Evolutionary conservation across 2,797 vertebrate species (phyloP), one percentile per base, ranked within the genome.

Genomic region (Onychomys arenicola): DNA sequence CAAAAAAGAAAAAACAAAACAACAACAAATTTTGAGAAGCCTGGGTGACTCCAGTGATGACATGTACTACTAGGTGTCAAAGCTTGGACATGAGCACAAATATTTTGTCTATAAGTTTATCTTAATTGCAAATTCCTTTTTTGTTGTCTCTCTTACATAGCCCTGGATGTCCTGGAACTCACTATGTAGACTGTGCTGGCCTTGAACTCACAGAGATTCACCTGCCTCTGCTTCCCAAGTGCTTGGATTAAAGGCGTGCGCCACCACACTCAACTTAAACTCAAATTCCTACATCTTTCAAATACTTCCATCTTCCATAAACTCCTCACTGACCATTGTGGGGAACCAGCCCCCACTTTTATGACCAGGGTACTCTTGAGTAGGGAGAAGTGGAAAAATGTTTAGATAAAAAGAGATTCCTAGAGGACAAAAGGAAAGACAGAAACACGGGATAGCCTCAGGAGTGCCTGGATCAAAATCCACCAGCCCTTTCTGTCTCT

Each of bases 211-310:
- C 23, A 57, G 55, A 55, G 10, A 82, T 29, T 40, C 55, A 63
- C 14, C 7, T 61, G 37, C 8, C 37, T 83, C 37, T 63, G 59
- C 57, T 82, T 61, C 57, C 57, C 57, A 63, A 43, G 25, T 40
- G 57, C n/a, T 83, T 43, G 23, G 37, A 63, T 63, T 83, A 83
- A 83, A 61, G 34, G 27, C 27, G 4, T 21, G 59, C 19, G 17
- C 17, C 10, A 34, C 40, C 16, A 65, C 19, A 19, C 29, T 27
- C 59, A 65, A 9, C 40, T 84, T 84, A 46, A 63, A 84, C 77
- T 16, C 46, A 78, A 91, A 96, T 93, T 71, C 87, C 75, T 21
- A 89, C 23, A 16, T 71, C 6, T 77, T 97, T 97, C 34, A 69
- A 96, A 93, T 59, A 78, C 9, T 92, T 19, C 46, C 69, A n/a